Evolutionary conservation across 2,113 vertebrate species (phyloP), one percentile per base, ranked within the genome.

Genomic region (Prionailurus viverrinus): DNA sequence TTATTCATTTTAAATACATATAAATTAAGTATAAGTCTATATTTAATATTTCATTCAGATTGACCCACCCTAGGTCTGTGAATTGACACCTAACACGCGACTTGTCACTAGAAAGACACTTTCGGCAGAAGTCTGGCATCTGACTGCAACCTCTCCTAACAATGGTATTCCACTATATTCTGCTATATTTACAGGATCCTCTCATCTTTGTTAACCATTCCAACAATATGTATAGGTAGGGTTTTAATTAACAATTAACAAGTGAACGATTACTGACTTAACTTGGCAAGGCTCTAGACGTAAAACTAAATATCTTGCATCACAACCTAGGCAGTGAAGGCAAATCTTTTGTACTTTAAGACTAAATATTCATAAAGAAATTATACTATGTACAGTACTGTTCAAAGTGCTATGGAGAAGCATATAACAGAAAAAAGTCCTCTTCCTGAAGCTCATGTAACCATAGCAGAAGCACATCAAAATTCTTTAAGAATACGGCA

Each of bases 71-170:
- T n/a, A 7, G 12, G 0, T 53, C 33, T 92, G 53, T 91, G 51
- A 91, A 73, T 29, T 94, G 48, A 78, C 86, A 92, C 8, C 83
- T 89, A 71, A 76, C 8, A 83, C 92, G 41, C 71, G 39, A 51
- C 13, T 2, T 68, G 27, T 31, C 48, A 83, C 31, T 45, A 68
- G 82, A 96, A 86, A 69, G 21, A 45, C 31, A 89, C 86, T 95
- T 93, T 85, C 51, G 74, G 51, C 16, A 95, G 33, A 93, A 87
- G 23, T n/a, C 80, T 95, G 23, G 11, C 33, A 58, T 83, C 11
- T 78, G 39, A 69, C 19, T 68, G 1, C 2, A 84, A 61, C 8
- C 85, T 87, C 29, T 8, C 14, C 51, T n/a, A 73, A 55, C 27
- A 84, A 33, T 65, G 7, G 3, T 53, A 31, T 61, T 31, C 55